Conservation (phyloP, 1,140 invertebrate species). For the Zaprionus kolodkinae region DNA sequence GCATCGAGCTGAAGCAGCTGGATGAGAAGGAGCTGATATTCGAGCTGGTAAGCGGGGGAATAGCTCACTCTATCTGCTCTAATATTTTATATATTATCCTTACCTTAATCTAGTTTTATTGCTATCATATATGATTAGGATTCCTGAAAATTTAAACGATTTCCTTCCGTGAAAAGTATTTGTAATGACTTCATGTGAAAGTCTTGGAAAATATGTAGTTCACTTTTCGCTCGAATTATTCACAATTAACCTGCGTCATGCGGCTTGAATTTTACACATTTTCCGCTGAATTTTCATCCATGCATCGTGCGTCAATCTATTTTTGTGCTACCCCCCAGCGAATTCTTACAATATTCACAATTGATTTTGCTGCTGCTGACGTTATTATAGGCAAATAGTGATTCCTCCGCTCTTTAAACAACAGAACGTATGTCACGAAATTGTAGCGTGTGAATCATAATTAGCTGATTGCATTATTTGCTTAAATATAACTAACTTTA, state of each 20-base stretch:
- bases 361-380: conserved; percentile 58
- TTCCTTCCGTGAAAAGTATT: too few species aligned
- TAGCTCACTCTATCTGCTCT: neutral
- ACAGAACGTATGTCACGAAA: conserved; percentile 36
- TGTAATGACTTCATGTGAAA: too few species aligned
- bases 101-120: too few species aligned
- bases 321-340: conserved; percentile 14
- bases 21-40: conserved; percentile 98
- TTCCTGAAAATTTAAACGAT: too few species aligned
- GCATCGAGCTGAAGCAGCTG: conserved; percentile 93
- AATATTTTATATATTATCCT: too few species aligned
- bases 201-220: neutral
- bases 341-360: conserved; percentile 17
- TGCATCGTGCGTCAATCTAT: conserved; percentile 21
- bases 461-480: conserved; percentile 36
- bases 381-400: conserved; percentile 73
- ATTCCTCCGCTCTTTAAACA: neutral
- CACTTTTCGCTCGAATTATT: neutral
- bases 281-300: conserved; percentile 44
- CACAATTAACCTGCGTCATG: conserved; percentile 42
- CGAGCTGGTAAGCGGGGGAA: conserved; percentile 88
- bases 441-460: conserved; percentile 20
- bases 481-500: conserved; percentile 19
- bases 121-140: too few species aligned
- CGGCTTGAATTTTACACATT: conserved; percentile 12